Percentiles rank a stretch among this genome's conserved stretches.
These are phyloP conservation scores for Neopipo cinnamomea DNA, from an alignment of 2,113 vertebrate species.

Conservation along the genomic window DNA sequence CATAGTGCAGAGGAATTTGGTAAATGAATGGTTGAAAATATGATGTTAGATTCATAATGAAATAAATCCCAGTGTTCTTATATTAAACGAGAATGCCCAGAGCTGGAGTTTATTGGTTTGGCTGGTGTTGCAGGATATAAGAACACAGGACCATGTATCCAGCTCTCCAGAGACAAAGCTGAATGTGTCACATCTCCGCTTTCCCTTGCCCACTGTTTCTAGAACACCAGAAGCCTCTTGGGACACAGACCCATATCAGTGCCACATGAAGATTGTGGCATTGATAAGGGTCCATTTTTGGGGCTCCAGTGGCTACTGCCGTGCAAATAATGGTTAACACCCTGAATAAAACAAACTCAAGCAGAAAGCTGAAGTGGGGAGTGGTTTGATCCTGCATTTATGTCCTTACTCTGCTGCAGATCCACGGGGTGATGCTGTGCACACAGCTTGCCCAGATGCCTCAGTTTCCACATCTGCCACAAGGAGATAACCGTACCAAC, in stretches of 20 bases:
- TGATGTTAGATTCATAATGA: neutral
- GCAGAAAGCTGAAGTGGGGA: neutral
- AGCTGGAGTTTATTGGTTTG: neutral
- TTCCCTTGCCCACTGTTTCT: neutral
- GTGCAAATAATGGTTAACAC: neutral
- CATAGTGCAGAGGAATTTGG: neutral
- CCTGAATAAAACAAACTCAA: neutral
- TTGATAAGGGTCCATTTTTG: neutral
- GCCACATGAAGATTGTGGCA: accelerated
- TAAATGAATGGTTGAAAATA: neutral
- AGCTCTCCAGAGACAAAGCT: neutral
- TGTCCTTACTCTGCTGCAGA: neutral
- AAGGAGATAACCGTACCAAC: neutral
- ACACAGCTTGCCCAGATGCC: neutral
- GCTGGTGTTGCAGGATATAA: neutral
- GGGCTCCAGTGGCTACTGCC: neutral
- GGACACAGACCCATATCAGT: neutral
- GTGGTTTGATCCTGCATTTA: neutral
- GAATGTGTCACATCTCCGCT: neutral
- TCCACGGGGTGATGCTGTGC: accelerated
- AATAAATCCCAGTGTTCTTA: neutral
- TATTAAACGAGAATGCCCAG: neutral
- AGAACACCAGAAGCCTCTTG: neutral
- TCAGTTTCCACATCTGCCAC: neutral
- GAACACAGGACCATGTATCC: accelerated